phyloP scores from a whole-genome alignment of 2,113 vertebrate species.

The Anas platyrhynchos region DNA sequence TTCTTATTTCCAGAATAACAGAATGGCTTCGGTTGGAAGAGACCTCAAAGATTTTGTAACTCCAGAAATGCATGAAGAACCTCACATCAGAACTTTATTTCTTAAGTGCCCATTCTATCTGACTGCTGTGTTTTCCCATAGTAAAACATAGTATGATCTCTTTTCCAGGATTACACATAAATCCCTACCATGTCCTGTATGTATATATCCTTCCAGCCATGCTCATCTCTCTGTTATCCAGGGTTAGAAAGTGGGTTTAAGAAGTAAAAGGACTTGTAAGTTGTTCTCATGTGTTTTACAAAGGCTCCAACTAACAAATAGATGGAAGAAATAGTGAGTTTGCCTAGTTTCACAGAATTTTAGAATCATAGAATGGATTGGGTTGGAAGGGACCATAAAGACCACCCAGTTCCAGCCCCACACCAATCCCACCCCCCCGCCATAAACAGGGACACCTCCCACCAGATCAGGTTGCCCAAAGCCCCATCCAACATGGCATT shows the following conservation, averaged over 20 bases:
- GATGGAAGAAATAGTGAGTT: neutral
- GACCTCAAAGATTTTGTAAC: too few species aligned
- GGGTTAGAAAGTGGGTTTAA: neutral
- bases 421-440: neutral
- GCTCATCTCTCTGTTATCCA: neutral
- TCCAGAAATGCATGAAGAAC: neutral
- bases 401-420: neutral
- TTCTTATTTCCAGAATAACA: neutral
- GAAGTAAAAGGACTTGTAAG: neutral
- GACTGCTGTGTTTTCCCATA: neutral
- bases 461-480: neutral
- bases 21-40: too few species aligned
- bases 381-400: neutral
- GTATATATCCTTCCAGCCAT: fast-evolving
- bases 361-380: neutral
- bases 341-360: neutral
- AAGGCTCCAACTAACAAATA: neutral
- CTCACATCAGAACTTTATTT: neutral
- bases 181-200: neutral
- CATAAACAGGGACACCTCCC: neutral
- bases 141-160: neutral
- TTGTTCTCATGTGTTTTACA: neutral
- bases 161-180: neutral
- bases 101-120: neutral
- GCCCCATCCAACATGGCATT: neutral